Evolutionary conservation across 2,888 invertebrate species (phyloP).

Genomic region (Autographa gamma): DNA sequence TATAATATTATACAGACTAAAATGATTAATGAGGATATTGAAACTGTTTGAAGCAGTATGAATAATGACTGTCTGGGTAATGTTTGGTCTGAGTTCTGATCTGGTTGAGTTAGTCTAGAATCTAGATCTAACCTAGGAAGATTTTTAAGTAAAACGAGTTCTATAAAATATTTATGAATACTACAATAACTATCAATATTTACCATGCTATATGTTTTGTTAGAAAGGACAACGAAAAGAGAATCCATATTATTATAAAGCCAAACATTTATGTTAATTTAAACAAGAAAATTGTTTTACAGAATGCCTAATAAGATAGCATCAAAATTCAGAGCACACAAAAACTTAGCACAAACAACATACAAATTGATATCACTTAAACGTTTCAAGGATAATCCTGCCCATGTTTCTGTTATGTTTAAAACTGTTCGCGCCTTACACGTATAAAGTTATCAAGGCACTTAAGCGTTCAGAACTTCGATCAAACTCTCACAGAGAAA

Average conservation of each 20-base stretch:
- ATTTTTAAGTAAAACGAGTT: no score
- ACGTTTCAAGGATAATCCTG: slow-evolving; percentile 7
- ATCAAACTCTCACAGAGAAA: slow-evolving; percentile 22
- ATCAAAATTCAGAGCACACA: background rate
- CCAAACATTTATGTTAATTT: background rate
- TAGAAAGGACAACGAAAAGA: no score
- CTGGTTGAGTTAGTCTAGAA: background rate
- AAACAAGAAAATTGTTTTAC: background rate
- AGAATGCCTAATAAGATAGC: background rate
- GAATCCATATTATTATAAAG: background rate
- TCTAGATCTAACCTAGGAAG: no score
- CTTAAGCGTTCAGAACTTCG: slow-evolving; percentile 35
- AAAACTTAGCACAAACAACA: background rate
- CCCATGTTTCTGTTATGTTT: slow-evolving; percentile 22
- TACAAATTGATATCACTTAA: background rate
- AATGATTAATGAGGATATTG: slow-evolving; percentile 2
- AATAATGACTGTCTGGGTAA: slow-evolving; percentile 3
- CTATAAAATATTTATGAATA: no score
- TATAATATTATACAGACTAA: background rate
- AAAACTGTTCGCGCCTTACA: slow-evolving; percentile 25
- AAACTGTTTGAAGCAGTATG: slow-evolving; percentile 4
- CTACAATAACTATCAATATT: no score
- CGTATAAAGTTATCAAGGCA: slow-evolving; percentile 30
- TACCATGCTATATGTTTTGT: no score
- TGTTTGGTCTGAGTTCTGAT: background rate